These are phyloP conservation scores for Phylloscopus trochiloides DNA, from an alignment of 2,113 vertebrate genomes.

Conservation along the genomic window DNA sequence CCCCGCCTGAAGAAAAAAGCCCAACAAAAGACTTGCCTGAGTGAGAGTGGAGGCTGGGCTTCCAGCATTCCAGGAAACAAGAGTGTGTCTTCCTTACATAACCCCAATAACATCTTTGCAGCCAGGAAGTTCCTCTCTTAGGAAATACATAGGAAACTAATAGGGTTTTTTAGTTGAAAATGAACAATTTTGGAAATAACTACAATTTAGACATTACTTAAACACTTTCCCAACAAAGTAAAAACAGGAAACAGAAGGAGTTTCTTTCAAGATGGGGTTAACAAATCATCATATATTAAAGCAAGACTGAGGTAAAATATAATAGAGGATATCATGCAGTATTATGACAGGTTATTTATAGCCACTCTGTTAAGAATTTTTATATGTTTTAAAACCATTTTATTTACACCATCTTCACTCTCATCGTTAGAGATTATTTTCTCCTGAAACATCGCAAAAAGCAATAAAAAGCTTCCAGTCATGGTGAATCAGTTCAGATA, in stretches of 20 bases:
- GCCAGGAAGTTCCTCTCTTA: neutral
- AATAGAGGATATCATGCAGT: neutral
- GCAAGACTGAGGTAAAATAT: neutral
- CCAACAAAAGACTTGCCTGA: neutral
- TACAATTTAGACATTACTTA: neutral
- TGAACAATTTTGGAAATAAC: neutral
- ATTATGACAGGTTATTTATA: neutral
- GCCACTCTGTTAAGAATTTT: neutral
- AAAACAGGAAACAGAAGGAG: neutral
- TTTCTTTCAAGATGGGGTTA: neutral
- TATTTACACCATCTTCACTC: neutral
- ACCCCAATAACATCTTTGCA: neutral
- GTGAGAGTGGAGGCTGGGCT: neutral
- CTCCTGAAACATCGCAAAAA: neutral
- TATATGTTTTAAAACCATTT: neutral
- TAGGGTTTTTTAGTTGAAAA: neutral
- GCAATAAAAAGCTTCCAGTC: neutral
- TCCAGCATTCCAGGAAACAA: neutral
- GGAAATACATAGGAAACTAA: neutral
- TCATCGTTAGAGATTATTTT: neutral
- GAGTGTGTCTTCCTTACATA: neutral
- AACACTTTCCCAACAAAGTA: neutral
- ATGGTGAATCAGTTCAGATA: neutral
- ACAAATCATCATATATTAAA: neutral
- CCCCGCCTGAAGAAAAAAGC: neutral